These are phyloP conservation scores for Mellilla xanthometata DNA, from an alignment of 2,888 invertebrate genomes.

Conservation along the genomic window DNA sequence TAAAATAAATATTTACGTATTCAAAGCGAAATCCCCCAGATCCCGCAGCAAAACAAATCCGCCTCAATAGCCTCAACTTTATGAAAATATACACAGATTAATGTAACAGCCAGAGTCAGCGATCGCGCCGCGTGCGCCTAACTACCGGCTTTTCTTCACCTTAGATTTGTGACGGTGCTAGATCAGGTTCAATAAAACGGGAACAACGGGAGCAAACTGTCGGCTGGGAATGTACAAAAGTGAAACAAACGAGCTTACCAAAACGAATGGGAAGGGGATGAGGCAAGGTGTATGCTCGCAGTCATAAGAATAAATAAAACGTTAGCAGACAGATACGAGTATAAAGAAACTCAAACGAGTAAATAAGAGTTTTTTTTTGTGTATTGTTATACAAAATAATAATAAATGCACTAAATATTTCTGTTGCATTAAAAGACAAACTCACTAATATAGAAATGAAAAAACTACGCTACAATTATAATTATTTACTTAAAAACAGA, in stretches of 20 bases:
- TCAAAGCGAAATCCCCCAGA: conserved; percentile 6
- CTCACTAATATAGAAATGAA: too few species aligned
- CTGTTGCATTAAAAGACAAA: too few species aligned
- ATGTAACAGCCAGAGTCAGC: conserved; percentile 47
- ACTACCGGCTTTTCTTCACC: conserved; percentile 53
- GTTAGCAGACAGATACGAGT: not conserved
- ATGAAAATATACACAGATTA: conserved; percentile 67
- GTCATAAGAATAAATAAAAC: conserved; percentile 25
- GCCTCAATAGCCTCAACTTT: conserved; percentile 57
- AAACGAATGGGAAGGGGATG: conserved; percentile 45
- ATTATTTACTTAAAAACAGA: too few species aligned
- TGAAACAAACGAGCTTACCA: conserved; percentile 49
- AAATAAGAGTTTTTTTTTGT: too few species aligned
- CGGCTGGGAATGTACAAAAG: conserved; percentile 49
- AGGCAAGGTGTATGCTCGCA: conserved; percentile 28
- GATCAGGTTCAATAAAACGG: conserved; percentile 52
- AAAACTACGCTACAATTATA: too few species aligned
- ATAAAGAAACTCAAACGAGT: too few species aligned
- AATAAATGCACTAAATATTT: too few species aligned
- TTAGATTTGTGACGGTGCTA: conserved; percentile 52
- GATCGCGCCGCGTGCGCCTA: conserved; percentile 52
- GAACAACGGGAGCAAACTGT: conserved; percentile 45
- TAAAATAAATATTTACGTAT: conserved; percentile 12
- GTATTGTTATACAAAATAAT: too few species aligned
- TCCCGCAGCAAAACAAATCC: conserved; percentile 33